Conservation (phyloP, 2,113 vertebrate genomes). For the Amblyornis subalaris region DNA sequence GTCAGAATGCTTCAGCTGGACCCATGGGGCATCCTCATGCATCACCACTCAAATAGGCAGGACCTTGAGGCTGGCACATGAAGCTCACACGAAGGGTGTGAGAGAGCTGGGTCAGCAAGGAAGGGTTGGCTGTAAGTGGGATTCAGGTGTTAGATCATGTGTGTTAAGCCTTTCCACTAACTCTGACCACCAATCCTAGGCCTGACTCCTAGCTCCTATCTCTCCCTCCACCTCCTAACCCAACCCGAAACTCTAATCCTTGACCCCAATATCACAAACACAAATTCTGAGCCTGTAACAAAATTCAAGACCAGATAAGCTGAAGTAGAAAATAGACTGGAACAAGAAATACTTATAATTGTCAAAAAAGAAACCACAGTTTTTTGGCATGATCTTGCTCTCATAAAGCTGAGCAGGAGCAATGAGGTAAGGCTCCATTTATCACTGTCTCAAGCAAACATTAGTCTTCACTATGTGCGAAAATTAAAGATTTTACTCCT, state of each 20-base stretch:
- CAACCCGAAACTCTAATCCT: background rate
- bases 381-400: background rate
- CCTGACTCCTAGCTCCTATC: background rate
- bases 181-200: background rate
- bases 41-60: background rate
- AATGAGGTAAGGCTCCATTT: background rate
- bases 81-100: background rate
- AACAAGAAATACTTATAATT: background rate
- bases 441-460: slow-evolving; percentile 10
- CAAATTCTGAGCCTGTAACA: background rate
- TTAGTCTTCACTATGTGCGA: background rate
- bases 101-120: background rate
- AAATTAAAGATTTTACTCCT: slow-evolving; percentile 11
- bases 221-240: background rate
- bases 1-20: background rate
- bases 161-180: background rate
- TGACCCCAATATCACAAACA: background rate
- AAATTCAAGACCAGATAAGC: background rate
- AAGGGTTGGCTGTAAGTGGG: background rate
- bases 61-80: background rate
- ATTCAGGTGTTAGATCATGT: background rate
- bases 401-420: background rate
- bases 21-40: background rate
- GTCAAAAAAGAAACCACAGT: background rate
- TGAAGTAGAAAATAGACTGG: background rate